Percentiles rank a stretch among this genome's conserved stretches.
Evolutionary conservation across 1,140 invertebrate species (phyloP).

Genomic region (Drosophila pandora): DNA sequence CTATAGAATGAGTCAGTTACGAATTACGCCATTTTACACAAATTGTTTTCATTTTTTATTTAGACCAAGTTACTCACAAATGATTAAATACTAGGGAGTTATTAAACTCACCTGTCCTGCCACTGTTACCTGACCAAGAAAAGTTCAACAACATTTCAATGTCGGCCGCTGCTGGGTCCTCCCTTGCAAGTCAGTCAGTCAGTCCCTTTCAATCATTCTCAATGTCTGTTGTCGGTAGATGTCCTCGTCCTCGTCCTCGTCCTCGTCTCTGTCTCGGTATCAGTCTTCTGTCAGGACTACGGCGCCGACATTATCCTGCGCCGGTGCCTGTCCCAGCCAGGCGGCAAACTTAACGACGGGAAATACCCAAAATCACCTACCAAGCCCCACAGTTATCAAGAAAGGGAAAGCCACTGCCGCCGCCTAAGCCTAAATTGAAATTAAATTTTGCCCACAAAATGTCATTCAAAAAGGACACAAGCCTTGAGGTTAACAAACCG

Average conservation of each 20-base stretch:
- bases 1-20: neutral
- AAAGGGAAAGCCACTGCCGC: neutral
- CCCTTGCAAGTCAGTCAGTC: neutral
- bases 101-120: constrained; percentile 4
- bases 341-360: constrained; percentile 54
- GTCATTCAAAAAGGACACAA: constrained; percentile 63
- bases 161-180: constrained; percentile 44
- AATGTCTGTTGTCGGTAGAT: constrained; percentile 31
- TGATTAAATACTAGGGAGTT: constrained; percentile 50
- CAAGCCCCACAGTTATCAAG: neutral
- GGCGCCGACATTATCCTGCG: constrained; percentile 60
- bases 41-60: neutral
- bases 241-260: constrained; percentile 20
- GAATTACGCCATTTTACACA: neutral
- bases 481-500: constrained; percentile 48
- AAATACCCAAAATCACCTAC: constrained; percentile 54
- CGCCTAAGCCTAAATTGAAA: constrained; percentile 58
- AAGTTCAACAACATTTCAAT: constrained; percentile 79
- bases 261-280: constrained; percentile 12
- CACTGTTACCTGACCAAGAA: constrained; percentile 21
- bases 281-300: constrained; percentile 25
- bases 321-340: constrained; percentile 28
- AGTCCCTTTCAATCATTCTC: constrained; percentile 44
- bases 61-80: constrained; percentile 33
- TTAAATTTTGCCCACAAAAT: constrained; percentile 67